Evolutionary conservation across 2,797 vertebrate genomes (phyloP), one percentile per base, ranked within the genome.

Genomic region (Phoxinus dragarum): DNA sequence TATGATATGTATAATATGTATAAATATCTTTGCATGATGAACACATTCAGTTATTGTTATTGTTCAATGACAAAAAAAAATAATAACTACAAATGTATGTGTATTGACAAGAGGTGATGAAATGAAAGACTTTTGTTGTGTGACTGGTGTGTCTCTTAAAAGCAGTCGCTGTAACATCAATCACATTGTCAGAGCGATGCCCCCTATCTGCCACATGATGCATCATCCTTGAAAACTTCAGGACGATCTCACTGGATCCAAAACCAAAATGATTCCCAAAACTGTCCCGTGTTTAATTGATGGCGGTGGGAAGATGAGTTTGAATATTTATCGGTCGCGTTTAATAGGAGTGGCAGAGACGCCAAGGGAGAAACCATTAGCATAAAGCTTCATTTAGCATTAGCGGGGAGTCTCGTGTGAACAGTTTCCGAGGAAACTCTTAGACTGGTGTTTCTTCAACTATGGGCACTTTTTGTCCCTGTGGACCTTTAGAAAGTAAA

Each of bases 261-360:
- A 93, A 93, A 86, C 79, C 84, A 94, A 93, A 96, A 96, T 95
- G 94, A 95, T 92, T 89, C 92, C 92, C 93, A 94, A 93, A 95
- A 94, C 94, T 93, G 95, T 95, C 95, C 94, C 90, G 91, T 94
- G 92, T 93, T 94, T 95, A 93, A 95, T 95, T 95, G 95, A 94
- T 94, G 92, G 93, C 90, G 89, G 91, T 88, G 92, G 93, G 91
- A 91, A 89, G 92, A 91, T 94, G 93, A 91, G 93, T 91, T 91
- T 89, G 91, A 94, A 87, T 94, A 95, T 96, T 95, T 95, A 95
- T 95, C 94, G 91, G 93, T 93, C 91, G 92, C 92, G 92, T 94
- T 92, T 68, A 75, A 84, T 87, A 89, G 42, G 84, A 86, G 81
- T 72, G 78, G 36, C 27, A 92, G 93, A 93, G 94, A 94, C 92